phyloP scores from a whole-genome alignment of 2,113 vertebrate genomes.

The Dasyornis broadbenti region DNA sequence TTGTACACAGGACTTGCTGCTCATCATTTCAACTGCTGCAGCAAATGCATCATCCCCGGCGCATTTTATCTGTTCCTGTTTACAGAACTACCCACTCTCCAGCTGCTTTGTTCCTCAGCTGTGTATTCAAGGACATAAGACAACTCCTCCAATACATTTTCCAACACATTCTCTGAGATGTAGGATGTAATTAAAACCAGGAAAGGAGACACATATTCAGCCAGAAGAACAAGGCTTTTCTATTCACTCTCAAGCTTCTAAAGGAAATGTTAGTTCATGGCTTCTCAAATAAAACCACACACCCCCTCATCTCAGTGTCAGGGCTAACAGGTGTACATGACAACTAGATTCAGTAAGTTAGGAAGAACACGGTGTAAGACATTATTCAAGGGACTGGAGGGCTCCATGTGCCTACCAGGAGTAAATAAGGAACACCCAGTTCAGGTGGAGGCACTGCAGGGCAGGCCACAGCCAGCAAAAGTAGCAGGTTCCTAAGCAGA shows the following conservation, averaged over 20 bases:
- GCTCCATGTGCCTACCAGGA: not conserved
- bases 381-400: not conserved
- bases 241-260: not conserved
- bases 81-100: not conserved
- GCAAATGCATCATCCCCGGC: not conserved
- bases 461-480: not conserved
- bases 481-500: not conserved
- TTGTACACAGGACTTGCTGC: not conserved
- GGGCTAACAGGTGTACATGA: not conserved
- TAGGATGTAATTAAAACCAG: not conserved
- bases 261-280: not conserved
- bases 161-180: not conserved
- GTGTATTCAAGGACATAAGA: not conserved
- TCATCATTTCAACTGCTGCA: not conserved
- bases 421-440: not conserved
- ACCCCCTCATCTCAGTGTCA: not conserved
- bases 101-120: not conserved
- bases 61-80: not conserved
- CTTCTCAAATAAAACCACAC: not conserved
- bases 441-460: not conserved
- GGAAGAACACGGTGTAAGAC: not conserved
- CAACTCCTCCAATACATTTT: not conserved
- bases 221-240: not conserved
- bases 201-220: not conserved
- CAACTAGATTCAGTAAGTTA: not conserved